A percentile compares a stretch with the other conserved stretches of the same genome.
These are phyloP conservation scores for Hofmannophila pseudospretella DNA, from an alignment of 2,888 invertebrate genomes.

Conservation along the genomic window DNA sequence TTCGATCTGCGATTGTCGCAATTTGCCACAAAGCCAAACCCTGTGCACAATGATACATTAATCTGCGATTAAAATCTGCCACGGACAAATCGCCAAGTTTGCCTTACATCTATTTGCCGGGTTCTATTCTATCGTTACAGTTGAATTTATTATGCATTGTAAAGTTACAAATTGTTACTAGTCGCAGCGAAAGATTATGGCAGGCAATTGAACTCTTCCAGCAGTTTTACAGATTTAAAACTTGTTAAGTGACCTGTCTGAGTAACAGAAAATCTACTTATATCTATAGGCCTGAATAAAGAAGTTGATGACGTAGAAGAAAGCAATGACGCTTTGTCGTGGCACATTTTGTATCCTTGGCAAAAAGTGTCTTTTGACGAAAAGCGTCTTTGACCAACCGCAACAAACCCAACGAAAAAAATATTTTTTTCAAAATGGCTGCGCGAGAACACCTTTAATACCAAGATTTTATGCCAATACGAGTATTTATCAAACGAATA, in stretches of 20 bases:
- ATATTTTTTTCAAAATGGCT: no score
- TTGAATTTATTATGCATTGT: constrained; percentile 19
- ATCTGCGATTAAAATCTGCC: constrained; percentile 58
- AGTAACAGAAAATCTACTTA: no score
- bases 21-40: constrained; percentile 30
- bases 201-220: constrained; percentile 16
- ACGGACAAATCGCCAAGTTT: constrained; percentile 51
- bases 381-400: no score
- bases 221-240: background rate
- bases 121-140: constrained; percentile 15
- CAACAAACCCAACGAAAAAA: no score
- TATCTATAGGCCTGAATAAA: no score
- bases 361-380: no score
- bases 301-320: no score
- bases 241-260: background rate
- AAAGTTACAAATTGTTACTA: constrained; percentile 10
- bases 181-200: constrained; percentile 19
- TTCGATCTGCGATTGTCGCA: constrained; percentile 33
- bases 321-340: no score
- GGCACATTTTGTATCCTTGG: no score
- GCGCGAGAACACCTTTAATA: no score
- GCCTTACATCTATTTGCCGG: constrained; percentile 23
- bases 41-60: constrained; percentile 48
- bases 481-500: no score
- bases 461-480: no score